Percentiles rank a stretch among this genome's conserved stretches.
Evolutionary conservation across 2,113 vertebrate species (phyloP).

Genomic region (Cololabis saira): DNA sequence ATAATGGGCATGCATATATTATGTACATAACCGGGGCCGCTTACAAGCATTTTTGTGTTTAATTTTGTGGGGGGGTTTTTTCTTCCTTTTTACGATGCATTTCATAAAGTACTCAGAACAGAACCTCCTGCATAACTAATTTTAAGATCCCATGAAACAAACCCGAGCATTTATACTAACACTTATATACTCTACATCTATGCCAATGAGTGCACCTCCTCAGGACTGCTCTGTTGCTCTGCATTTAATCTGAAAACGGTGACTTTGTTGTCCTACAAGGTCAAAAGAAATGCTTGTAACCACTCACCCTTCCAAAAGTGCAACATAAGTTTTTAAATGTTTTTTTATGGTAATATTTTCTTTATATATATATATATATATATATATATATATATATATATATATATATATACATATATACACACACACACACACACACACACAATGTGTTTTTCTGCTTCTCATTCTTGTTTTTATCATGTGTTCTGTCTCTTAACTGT

Average conservation of each 20-base stretch:
- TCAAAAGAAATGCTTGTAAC: constrained; percentile 22
- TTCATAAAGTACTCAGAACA: constrained; percentile 4
- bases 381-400: constrained; percentile 24
- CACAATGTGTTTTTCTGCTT: constrained; percentile 55
- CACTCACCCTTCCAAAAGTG: background rate
- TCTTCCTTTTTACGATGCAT: background rate
- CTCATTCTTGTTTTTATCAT: constrained; percentile 59
- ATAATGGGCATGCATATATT: too few relatives aligned
- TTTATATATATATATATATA: constrained; percentile 53
- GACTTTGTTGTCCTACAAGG: constrained; percentile 22
- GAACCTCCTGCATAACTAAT: background rate
- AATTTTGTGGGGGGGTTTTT: background rate
- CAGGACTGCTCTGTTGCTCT: constrained; percentile 43
- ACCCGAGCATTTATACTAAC: background rate
- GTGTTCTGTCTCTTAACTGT: constrained; percentile 78
- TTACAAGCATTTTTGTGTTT: constrained; percentile 26
- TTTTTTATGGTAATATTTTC: constrained; percentile 50
- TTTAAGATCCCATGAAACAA: constrained; percentile 1
- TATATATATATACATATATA: constrained; percentile 25
- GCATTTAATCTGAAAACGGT: constrained; percentile 14
- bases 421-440: too few relatives aligned
- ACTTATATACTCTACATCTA: constrained; percentile 12
- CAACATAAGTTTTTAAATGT: constrained; percentile 31
- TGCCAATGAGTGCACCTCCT: constrained; percentile 45
- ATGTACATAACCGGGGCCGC: constrained; percentile 39